Conservation (phyloP, 2,888 invertebrate species). For the Cheilosia urbana region DNA sequence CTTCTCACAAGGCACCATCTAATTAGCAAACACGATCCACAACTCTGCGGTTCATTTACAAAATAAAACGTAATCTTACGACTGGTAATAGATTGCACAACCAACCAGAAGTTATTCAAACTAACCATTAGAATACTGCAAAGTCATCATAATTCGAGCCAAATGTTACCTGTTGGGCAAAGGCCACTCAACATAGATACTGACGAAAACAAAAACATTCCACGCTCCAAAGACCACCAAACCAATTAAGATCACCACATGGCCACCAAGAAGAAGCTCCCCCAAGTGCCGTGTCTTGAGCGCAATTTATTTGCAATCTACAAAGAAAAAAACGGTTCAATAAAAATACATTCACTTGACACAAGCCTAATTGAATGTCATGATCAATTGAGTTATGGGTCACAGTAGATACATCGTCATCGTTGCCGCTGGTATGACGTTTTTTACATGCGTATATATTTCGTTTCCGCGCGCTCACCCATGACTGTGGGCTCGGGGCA, state of each 20-base stretch:
- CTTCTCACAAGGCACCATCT: too few relatives aligned
- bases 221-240: too few relatives aligned
- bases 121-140: too few relatives aligned
- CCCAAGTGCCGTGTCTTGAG: constrained; percentile 5
- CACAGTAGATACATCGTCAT: constrained; percentile 44
- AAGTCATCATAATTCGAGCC: too few relatives aligned
- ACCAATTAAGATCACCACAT: background rate
- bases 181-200: too few relatives aligned
- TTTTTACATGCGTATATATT: background rate
- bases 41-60: too few relatives aligned
- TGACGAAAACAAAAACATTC: too few relatives aligned
- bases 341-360: constrained; percentile 60
- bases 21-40: too few relatives aligned
- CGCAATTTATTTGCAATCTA: constrained; percentile 49
- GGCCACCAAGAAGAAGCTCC: background rate
- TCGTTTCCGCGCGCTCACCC: background rate
- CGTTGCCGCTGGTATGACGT: constrained; percentile 4
- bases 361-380: constrained; percentile 67
- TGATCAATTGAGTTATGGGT: constrained; percentile 72
- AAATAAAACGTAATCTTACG: too few relatives aligned
- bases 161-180: too few relatives aligned
- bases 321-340: constrained; percentile 47
- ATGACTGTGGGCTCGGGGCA: constrained; percentile 21
- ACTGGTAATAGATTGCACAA: too few relatives aligned
- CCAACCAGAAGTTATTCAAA: too few relatives aligned